Evolutionary conservation across 2,797 vertebrate species (phyloP), one percentile per base, ranked within the genome.

Genomic region (Rousettus madagascariensis): DNA sequence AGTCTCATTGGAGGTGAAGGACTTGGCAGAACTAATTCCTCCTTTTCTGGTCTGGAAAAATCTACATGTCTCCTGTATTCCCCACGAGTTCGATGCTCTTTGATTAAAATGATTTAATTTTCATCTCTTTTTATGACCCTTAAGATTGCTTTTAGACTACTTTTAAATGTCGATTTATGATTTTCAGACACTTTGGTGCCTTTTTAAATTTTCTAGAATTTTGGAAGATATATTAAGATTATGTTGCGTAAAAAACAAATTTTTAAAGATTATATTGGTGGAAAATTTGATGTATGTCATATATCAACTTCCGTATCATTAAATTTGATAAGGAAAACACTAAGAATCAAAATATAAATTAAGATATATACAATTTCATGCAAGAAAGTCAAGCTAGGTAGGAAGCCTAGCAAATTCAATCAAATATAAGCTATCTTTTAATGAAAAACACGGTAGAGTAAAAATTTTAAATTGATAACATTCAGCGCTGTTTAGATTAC

Each of bases 171-270:
- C 33, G 33, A 33, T 33, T 33, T 33, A 33, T 33, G 33, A 33
- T 33, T 33, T 41, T 90, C 22, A 86, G 55, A 79, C 8, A 12
- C 30, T 63, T 63, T 88, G 51, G 8, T 75, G 43, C 6, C 30
- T 83, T 53, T 75, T 88, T 88, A 82, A 88, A 61, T 43, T 90
- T 71, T 57, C 38, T 51, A 93, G 53, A 9, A 86, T 79, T 85
- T 46, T 72, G 36, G 26, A 89, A 36, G 9, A 28, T 74, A 51
- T 11, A 49, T 57, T 72, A 65, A 8, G 8, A 84, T 53, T 84
- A 30, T 43, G 77, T 33, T 15, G 6, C 69, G 4, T 38, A 46
- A 55, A 83, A 83, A 74, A n/a, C n/a, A 75, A 33, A 82, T 36
- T n/a, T 72, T 68, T 20, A 38, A 57, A 95, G 51, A 75, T 69